Evolutionary conservation across 2,888 invertebrate species (phyloP).

Genomic region (Girardia tigrina): DNA sequence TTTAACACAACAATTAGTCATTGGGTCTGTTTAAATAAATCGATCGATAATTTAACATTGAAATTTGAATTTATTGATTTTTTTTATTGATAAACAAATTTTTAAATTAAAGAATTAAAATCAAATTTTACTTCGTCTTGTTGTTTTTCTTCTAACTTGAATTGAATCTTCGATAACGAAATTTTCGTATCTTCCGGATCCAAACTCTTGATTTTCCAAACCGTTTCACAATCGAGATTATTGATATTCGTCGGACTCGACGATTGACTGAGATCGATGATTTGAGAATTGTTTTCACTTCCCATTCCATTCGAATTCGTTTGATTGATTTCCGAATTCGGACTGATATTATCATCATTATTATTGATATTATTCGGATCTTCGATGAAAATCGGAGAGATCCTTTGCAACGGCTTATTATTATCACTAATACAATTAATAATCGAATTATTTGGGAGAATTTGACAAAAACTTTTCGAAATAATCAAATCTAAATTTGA

Average conservation of each 20-base stretch:
- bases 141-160: neutral
- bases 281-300: neutral
- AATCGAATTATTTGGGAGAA: neutral
- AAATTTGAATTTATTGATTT: too few species aligned
- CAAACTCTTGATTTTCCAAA: constrained; percentile 16
- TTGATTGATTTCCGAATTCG: neutral
- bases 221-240: constrained; percentile 16
- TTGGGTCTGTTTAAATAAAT: neutral
- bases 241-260: neutral
- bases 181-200: constrained; percentile 13
- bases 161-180: neutral
- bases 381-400: neutral
- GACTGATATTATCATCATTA: neutral
- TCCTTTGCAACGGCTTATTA: neutral
- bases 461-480: neutral
- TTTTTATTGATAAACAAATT: too few species aligned
- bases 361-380: too few species aligned
- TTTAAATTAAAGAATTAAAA: neutral
- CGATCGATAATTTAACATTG: neutral
- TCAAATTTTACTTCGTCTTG: neutral
- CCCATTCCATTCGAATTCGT: neutral
- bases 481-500: neutral
- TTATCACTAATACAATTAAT: neutral
- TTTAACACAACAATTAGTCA: neutral
- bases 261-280: constrained; percentile 8